A percentile compares a stretch with the other conserved stretches of the same genome.
Conservation (phyloP, 1,140 invertebrate genomes). For the Pentalonia nigronervosa region DNA sequence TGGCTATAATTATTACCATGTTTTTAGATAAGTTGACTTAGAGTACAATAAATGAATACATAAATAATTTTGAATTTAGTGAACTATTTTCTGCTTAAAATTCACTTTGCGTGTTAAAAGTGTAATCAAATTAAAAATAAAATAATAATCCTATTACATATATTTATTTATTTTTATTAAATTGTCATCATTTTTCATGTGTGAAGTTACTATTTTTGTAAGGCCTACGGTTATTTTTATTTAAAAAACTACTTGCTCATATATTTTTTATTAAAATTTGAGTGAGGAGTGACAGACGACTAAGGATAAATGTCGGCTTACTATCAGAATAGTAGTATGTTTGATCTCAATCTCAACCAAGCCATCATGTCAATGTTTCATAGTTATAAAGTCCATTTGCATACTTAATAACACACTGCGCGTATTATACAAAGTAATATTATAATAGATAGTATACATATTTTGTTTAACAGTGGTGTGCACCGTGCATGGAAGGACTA, state of each 20-base stretch:
- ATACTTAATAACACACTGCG: conserved; percentile 49
- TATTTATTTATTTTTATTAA: conserved; percentile 11
- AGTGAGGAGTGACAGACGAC: conserved; percentile 15
- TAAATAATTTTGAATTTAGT: neutral
- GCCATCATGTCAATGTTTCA: conserved; percentile 41
- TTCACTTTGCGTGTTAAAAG: neutral
- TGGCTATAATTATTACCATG: neutral
- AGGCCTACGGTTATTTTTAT: neutral
- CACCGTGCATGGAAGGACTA: neutral
- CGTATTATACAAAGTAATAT: neutral
- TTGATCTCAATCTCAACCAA: conserved; percentile 45
- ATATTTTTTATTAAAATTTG: neutral
- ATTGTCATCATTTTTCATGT: neutral
- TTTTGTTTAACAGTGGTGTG: conserved; percentile 14
- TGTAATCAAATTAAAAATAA: conserved; percentile 25
- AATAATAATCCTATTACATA: neutral
- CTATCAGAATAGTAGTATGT: conserved; percentile 13
- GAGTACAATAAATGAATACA: neutral
- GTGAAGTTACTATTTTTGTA: neutral
- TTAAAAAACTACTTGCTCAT: neutral
- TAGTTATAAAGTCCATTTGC: conserved; percentile 46
- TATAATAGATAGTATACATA: conserved; percentile 26
- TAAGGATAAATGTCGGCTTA: conserved; percentile 45
- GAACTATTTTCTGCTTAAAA: conserved; percentile 24
- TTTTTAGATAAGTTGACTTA: neutral